These are phyloP conservation scores for Yasuhikotakia modesta DNA, from an alignment of 2,797 vertebrate genomes.

Conservation along the genomic window DNA sequence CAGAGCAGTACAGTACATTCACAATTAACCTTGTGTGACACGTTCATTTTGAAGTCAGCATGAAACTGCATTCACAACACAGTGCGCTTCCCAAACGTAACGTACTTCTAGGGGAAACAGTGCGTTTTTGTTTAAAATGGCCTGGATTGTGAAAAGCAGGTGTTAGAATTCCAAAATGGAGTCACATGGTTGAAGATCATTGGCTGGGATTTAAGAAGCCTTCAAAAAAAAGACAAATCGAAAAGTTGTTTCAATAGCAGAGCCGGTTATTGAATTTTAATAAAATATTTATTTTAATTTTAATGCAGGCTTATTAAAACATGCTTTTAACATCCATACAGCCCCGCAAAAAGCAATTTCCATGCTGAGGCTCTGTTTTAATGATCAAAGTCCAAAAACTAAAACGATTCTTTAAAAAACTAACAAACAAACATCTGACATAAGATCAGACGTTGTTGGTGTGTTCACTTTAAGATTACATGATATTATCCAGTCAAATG, in stretches of 20 bases:
- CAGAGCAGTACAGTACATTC: background rate
- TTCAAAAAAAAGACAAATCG: too few species aligned
- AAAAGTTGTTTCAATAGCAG: too few species aligned
- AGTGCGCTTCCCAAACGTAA: background rate
- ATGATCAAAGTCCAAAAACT: background rate
- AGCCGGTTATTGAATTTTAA: too few species aligned
- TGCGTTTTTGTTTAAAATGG: too few species aligned
- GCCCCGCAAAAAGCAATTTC: background rate
- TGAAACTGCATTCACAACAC: background rate
- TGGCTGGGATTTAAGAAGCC: too few species aligned
- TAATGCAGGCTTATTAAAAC: background rate
- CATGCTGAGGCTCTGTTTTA: background rate
- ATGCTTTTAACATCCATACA: background rate
- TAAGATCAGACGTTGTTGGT: background rate
- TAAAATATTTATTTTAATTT: background rate
- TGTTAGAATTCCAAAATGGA: too few species aligned
- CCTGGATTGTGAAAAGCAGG: too few species aligned
- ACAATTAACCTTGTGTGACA: slow-evolving; percentile 19
- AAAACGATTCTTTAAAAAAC: background rate
- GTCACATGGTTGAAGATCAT: too few species aligned
- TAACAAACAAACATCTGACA: slow-evolving; percentile 12
- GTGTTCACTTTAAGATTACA: slow-evolving; percentile 10
- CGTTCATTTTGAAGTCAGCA: slow-evolving; percentile 20
- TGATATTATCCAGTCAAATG: slow-evolving; percentile 15
- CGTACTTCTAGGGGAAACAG: too few species aligned